Evolutionary conservation across 2,888 invertebrate species (phyloP).

Genomic region (Hecatera dysodea): DNA sequence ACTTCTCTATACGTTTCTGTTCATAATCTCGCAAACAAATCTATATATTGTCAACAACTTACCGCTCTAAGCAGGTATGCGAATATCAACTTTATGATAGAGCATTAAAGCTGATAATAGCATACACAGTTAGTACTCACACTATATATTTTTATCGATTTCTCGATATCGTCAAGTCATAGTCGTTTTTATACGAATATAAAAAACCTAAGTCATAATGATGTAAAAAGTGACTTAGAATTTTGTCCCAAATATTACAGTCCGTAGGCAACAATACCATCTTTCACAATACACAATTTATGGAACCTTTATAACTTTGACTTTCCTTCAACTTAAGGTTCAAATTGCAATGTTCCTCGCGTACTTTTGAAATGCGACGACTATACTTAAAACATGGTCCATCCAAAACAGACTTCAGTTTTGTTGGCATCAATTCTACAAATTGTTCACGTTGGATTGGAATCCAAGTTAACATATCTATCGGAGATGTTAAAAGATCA

Average conservation of each 20-base stretch:
- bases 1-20: constrained; percentile 24
- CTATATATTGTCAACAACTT: constrained; percentile 52
- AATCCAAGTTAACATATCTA: background rate
- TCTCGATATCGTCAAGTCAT: constrained; percentile 20
- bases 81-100: constrained; percentile 39
- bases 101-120: constrained; percentile 20
- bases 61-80: constrained; percentile 18
- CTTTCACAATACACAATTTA: background rate
- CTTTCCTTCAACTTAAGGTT: no score
- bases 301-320: background rate
- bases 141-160: constrained; percentile 7
- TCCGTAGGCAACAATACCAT: background rate
- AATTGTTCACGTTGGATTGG: background rate
- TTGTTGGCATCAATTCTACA: background rate
- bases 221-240: constrained; percentile 22
- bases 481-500: constrained; percentile 1
- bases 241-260: constrained; percentile 15
- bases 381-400: background rate
- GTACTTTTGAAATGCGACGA: background rate
- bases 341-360: constrained; percentile 12
- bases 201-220: background rate
- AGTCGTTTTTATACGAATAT: constrained; percentile 7
- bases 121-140: constrained; percentile 23
- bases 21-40: constrained; percentile 59
- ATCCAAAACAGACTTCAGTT: background rate